Evolutionary conservation across 2,888 invertebrate genomes (phyloP), one percentile per base, ranked within the genome.

Genomic region (Deilephila elpenor): DNA sequence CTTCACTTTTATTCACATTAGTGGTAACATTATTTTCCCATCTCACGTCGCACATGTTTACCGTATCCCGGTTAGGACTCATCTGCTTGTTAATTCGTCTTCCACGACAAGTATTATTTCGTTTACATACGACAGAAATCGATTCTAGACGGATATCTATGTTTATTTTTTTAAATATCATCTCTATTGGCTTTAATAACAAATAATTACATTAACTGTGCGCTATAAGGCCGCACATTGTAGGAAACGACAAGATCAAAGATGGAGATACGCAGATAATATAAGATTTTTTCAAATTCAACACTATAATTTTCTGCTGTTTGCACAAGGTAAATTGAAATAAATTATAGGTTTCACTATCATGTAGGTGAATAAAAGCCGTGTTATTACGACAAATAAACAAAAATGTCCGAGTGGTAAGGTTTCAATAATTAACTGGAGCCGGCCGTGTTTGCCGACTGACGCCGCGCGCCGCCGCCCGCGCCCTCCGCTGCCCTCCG

Each of bases 261-360:
- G 78, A 75, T 80, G 73, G 78, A 81, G 81, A 83, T 59, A 70
- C 53, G 51, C 60, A 60, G 44, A 79, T 81, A 85, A 86, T 85
- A 83, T 83, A 80, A 83, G 76, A 83, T 81, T 11, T 67, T 76
- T 75, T 79, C 79, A 78, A 82, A 83, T 80, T 75, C 77, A 76
- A 79, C 78, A 75, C 81, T 82, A 79, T 85, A 84, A 86, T 87
- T 85, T 82, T 83, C 80, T 80, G 82, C 79, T 79, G 80, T 82
- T 80, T 83, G 80, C 80, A 77, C 83, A 83, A 77, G 79, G 76
- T 79, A 83, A 85, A 86, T 86, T 84, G 83, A 85, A 83, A 83
- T 78, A 82, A 85, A 86, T 84, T 84, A 80, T 83, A 76, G 80
- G 80, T 86, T 84, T 82, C 76, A 79, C 78, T 80, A 77, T 80